Conservation (phyloP, 2,888 invertebrate genomes). For the Eupithecia subumbrata region DNA sequence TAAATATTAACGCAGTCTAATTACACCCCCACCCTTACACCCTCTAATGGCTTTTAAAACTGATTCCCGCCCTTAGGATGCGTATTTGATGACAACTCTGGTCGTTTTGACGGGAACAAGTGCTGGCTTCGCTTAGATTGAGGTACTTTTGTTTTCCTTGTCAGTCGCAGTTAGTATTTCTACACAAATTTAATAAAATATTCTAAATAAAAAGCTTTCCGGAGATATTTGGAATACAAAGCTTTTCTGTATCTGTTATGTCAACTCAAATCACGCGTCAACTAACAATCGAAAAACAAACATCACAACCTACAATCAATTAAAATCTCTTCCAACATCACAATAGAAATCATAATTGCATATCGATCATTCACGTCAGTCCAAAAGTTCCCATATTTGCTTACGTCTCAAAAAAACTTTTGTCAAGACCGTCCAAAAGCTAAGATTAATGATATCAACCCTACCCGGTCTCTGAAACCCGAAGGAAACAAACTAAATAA, state of each 20-base stretch:
- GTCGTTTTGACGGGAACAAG: constrained; percentile 62
- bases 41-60: constrained; percentile 84
- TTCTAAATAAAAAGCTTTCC: no score
- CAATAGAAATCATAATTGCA: constrained; percentile 9
- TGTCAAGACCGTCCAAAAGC: constrained; percentile 65
- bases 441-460: constrained; percentile 77
- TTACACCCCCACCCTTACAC: constrained; percentile 68
- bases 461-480: constrained; percentile 62
- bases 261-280: neutral
- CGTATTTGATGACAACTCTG: constrained; percentile 83
- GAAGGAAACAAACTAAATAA: constrained; percentile 75
- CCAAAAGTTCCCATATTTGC: constrained; percentile 71
- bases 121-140: constrained; percentile 45
- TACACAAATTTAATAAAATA: neutral
- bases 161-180: neutral
- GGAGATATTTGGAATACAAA: no score
- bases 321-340: neutral
- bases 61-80: constrained; percentile 82
- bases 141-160: constrained; percentile 25
- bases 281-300: neutral
- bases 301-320: constrained; percentile 5
- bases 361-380: constrained; percentile 8
- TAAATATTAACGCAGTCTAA: constrained; percentile 84
- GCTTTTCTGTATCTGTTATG: neutral
- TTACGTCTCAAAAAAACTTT: constrained; percentile 74